phyloP scores from a whole-genome alignment of 2,888 invertebrate genomes.

The Tipula lateralis region DNA sequence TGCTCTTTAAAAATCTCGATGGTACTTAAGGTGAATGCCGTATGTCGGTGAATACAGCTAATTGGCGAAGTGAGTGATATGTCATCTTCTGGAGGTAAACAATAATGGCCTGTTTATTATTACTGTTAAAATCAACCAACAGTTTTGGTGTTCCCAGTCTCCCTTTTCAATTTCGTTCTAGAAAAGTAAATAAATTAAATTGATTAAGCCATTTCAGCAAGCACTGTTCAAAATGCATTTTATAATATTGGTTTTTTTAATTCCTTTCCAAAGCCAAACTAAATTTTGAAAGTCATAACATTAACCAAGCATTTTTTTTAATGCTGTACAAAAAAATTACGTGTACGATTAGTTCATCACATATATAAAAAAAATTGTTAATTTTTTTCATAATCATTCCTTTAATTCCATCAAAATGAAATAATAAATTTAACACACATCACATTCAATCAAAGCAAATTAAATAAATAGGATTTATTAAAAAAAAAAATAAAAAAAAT shows the following conservation, averaged over 20 bases:
- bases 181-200: neutral
- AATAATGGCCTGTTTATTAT: too few species aligned
- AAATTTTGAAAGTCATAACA: neutral
- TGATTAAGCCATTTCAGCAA: neutral
- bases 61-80: too few species aligned
- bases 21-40: too few species aligned
- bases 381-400: neutral
- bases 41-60: too few species aligned
- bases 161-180: too few species aligned
- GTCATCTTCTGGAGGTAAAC: too few species aligned
- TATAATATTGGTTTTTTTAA: neutral
- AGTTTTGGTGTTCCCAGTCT: too few species aligned
- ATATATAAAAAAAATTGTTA: neutral
- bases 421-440: slow-evolving; percentile 24
- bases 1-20: too few species aligned
- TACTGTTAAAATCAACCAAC: too few species aligned
- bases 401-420: neutral
- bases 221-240: neutral
- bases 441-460: neutral
- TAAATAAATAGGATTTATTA: neutral
- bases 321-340: neutral
- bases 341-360: neutral
- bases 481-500: neutral
- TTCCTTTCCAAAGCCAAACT: neutral
- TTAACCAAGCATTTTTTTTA: neutral